Base-by-base conservation (phyloP, 2,113 vertebrate species). In the Osmerus mordax region DNA sequence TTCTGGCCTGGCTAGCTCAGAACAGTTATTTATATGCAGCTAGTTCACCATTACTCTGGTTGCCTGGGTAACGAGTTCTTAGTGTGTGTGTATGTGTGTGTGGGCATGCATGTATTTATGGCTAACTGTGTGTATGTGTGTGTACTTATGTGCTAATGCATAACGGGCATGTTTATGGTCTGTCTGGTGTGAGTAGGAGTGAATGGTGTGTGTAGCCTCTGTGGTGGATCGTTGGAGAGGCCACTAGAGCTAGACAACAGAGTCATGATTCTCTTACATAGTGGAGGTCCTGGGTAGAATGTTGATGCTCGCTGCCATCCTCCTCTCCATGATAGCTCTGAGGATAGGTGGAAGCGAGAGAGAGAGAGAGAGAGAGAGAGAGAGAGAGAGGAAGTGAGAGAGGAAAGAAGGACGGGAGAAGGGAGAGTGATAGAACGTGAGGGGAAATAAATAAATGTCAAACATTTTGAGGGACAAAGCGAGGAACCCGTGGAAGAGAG, bases 301-400 rank as follows among this genome's bases (percentile, higher is more conserved):
- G 86, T 91, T 96, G 86, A 96, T 85, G 1, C 88, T 90, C 69
- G 93, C 93, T 41, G 94, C 95, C 91, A 97, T 81, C 56, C 89
- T 93, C 88, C 89, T 92, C 68, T 95, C 94, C 93, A 97, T 92
- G 70, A 96, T 87, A n/a, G 88, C 88, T 85, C 95, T 97, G 81
- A 72, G 32, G 63, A 78, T 71, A 53, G 80, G 62, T 66, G 14
- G 14, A 29, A 23, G 19, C 41, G 28, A 32, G 23, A 47, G 21
- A 54, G 53, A 54, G 16, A 18, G 53, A 54, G 53, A 54, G 16
- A 54, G 53, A 54, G 53, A 54, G 53, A 14, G 16, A 3, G 9
- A 18, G 53, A 18, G 53, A 54, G 53, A 54, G 53, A 11, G 16
- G 0, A 1, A 18, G 53, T 4, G 53, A 54, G 53, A 54, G 53